A percentile compares a stretch with the other conserved stretches of the same genome.
Conservation (phyloP, 53 echinoderm and acorn worm genomes). For the Astropecten irregularis region DNA sequence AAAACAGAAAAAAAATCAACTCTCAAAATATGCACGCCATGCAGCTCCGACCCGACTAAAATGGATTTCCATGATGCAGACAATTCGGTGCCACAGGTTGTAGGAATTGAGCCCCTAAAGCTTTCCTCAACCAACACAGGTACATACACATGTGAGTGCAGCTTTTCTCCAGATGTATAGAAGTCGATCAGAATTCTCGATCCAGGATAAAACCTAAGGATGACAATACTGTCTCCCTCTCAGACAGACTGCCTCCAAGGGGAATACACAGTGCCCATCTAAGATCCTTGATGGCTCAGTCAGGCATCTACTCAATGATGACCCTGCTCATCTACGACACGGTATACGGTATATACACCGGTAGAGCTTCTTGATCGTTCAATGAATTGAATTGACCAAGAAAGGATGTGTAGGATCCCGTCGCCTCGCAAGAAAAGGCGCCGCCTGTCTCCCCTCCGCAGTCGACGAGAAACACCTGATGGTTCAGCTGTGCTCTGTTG, state of each 20-base stretch:
- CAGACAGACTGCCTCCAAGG: constrained; percentile 44
- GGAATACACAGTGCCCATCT: background rate
- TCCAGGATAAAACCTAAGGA: constrained; percentile 20
- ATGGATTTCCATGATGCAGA: background rate
- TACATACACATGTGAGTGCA: background rate
- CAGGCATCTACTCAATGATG: too few relatives aligned
- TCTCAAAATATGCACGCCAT: background rate
- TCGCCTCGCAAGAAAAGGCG: background rate
- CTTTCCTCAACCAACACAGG: too few relatives aligned
- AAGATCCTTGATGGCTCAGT: constrained; percentile 30
- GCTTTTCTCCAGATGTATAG: background rate
- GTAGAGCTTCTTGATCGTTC: background rate
- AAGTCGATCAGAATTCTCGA: background rate
- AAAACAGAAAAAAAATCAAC: background rate
- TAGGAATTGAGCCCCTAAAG: constrained; percentile 16
- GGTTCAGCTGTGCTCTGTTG: constrained; percentile 28
- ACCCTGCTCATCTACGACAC: too few relatives aligned
- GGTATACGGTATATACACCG: too few relatives aligned
- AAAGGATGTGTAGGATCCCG: constrained; percentile 3
- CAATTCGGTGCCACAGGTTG: constrained; percentile 15
- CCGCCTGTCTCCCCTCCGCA: background rate
- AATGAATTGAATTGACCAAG: background rate
- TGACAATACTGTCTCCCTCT: background rate
- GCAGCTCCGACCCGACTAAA: too few relatives aligned
- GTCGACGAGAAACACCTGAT: constrained; percentile 45